Base-by-base conservation (phyloP, 92 coral and sea anemone genomes). In the Actinernus sp. region DNA sequence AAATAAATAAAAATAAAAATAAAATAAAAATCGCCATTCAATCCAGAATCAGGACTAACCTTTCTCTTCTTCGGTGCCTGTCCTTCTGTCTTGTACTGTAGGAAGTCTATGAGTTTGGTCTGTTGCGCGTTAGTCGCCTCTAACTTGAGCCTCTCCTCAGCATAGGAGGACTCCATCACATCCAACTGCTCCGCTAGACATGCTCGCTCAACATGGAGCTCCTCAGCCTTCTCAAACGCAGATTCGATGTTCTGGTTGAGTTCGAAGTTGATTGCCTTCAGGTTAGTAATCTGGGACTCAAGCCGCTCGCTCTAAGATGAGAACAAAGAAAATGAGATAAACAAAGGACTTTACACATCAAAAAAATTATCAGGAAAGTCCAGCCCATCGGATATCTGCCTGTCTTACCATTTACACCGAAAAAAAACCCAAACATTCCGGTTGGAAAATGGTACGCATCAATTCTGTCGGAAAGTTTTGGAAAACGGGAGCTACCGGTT, bases 61-160 rank as follows among this genome's bases (percentile, higher is more conserved):
- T 90, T 90, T 61, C 77, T 91, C 91, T 83, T 88, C 47, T 95
- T 95, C 12, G 86, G 76, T 2, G 76, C 75, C 68, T 71, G 90
- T 24, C 96, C 86, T 55, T 95, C 99, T 1, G 97, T 63, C 76
- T 95, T 95, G 34, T 87, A 91, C 78, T 95, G 99, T 39, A 95
- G 73, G 69, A 95, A 95, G 82, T 95, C 99, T 26, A 95, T 95
- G 39, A 95, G 92, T 45, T 95, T 95, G 5, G 97, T 75, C 72
- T 95, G 99, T 24, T 95, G 99, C 10, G 97, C 85, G 28, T 68
- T 92, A 6, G 99, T 95, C 6, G 99, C 93, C 76, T 87, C 97
- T 30, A 95, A 66, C 32, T 95, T 95, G n/a, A 95, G 84, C 30
- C 93, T 84, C 65, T 95, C 99, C 38, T 95, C 99, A 4, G 93